Conservation (phyloP, 2,113 vertebrate genomes). For the Salminus brasiliensis region DNA sequence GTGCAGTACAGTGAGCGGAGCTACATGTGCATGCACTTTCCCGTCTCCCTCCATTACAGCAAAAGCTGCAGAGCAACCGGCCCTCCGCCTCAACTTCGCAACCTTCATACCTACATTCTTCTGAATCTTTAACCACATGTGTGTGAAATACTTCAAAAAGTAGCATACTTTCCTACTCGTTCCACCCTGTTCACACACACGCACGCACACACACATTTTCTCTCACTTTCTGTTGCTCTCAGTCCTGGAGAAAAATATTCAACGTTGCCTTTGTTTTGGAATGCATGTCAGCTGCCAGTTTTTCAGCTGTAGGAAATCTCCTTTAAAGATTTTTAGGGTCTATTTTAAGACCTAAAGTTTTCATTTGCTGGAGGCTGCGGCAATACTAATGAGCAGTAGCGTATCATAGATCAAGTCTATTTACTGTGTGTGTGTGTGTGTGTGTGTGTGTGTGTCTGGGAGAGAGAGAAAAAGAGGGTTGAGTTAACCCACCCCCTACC, state of each 20-base stretch:
- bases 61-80: too few species aligned
- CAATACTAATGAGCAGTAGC: background rate
- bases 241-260: background rate
- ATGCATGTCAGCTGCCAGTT: background rate
- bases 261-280: background rate
- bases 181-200: background rate
- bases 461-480: too few species aligned
- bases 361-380: background rate
- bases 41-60: background rate
- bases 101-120: background rate
- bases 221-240: background rate
- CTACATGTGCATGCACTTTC: background rate
- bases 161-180: background rate
- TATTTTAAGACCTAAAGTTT: background rate
- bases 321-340: background rate
- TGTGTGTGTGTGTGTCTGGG: background rate
- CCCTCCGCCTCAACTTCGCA: background rate
- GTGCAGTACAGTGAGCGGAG: background rate
- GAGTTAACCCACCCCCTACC: too few species aligned
- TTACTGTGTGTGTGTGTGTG: background rate
- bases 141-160: background rate
- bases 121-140: slow-evolving; percentile 11
- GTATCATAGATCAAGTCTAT: background rate
- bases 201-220: background rate
- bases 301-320: slow-evolving; percentile 1